phyloP scores from a whole-genome alignment of 2,888 invertebrate genomes.

The Lasioglossum leucozonium region DNA sequence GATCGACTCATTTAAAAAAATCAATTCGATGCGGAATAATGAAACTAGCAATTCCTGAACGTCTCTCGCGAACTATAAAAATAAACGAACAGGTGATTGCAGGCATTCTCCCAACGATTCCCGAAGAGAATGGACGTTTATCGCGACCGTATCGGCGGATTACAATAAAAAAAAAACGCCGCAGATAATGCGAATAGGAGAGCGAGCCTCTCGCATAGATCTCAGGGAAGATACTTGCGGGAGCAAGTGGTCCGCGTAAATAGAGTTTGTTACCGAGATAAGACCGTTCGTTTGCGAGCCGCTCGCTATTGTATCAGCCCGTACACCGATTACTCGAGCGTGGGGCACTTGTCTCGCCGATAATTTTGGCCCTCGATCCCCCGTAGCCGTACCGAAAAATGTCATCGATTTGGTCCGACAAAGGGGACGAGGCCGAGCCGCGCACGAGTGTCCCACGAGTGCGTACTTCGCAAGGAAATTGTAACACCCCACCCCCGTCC shows the following conservation, averaged over 20 bases:
- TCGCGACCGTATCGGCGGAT: neutral
- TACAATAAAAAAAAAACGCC: neutral
- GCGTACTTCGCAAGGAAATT: slow-evolving; percentile 31
- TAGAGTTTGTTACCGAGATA: slow-evolving; percentile 51
- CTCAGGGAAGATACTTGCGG: slow-evolving; percentile 26
- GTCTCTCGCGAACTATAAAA: neutral
- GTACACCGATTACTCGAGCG: slow-evolving; percentile 51
- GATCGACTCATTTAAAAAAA: neutral
- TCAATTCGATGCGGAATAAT: neutral
- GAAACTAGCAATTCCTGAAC: neutral
- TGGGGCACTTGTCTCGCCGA: slow-evolving; percentile 61
- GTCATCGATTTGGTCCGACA: slow-evolving; percentile 54
- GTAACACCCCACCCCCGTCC: no score
- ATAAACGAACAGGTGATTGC: slow-evolving; percentile 4
- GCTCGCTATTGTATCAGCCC: slow-evolving; percentile 52
- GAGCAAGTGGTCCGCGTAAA: slow-evolving; percentile 24
- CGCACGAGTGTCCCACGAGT: slow-evolving; percentile 42
- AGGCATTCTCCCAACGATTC: neutral
- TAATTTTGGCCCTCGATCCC: slow-evolving; percentile 59
- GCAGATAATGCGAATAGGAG: neutral
- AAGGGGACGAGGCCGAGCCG: slow-evolving; percentile 37
- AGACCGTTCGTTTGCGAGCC: slow-evolving; percentile 48
- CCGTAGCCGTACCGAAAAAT: slow-evolving; percentile 58
- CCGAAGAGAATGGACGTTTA: neutral
- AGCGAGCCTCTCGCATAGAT: slow-evolving; percentile 29